phyloP scores from a whole-genome alignment of 1,140 invertebrate species.

The Homalodisca vitripennis region DNA sequence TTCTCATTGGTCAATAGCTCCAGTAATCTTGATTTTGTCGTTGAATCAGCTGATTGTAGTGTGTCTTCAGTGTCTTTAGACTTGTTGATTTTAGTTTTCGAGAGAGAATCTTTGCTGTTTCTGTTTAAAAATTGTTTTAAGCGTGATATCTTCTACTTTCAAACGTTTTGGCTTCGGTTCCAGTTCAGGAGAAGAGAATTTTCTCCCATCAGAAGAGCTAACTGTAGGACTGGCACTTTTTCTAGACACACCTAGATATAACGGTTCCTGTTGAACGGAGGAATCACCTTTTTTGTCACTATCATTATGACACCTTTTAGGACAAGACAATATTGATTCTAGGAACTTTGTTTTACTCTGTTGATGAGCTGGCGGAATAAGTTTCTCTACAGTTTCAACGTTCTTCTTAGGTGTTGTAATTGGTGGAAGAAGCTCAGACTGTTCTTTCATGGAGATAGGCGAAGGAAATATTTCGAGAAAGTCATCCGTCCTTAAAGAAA shows the following conservation, averaged over 20 bases:
- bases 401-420: neutral
- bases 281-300: constrained; percentile 23
- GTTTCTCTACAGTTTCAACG: constrained; percentile 12
- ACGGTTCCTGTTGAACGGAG: constrained; percentile 60
- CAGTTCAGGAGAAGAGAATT: constrained; percentile 50
- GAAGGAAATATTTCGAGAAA: constrained; percentile 16
- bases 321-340: constrained; percentile 38
- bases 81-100: constrained; percentile 14
- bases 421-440: neutral
- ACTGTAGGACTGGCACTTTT: constrained; percentile 42
- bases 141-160: constrained; percentile 52
- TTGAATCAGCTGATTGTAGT: constrained; percentile 23
- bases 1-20: constrained; percentile 51
- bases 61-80: constrained; percentile 37
- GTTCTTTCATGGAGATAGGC: constrained; percentile 2
- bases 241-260: constrained; percentile 59
- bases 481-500: constrained; percentile 19
- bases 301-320: constrained; percentile 29
- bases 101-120: constrained; percentile 23
- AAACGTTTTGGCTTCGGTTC: constrained; percentile 28
- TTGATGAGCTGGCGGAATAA: constrained; percentile 26
- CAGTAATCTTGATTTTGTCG: constrained; percentile 43
- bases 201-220: constrained; percentile 44
- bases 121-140: constrained; percentile 45
- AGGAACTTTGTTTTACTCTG: constrained; percentile 36